Base-by-base conservation (phyloP, 2,113 vertebrate genomes). In the Takifugu flavidus region DNA sequence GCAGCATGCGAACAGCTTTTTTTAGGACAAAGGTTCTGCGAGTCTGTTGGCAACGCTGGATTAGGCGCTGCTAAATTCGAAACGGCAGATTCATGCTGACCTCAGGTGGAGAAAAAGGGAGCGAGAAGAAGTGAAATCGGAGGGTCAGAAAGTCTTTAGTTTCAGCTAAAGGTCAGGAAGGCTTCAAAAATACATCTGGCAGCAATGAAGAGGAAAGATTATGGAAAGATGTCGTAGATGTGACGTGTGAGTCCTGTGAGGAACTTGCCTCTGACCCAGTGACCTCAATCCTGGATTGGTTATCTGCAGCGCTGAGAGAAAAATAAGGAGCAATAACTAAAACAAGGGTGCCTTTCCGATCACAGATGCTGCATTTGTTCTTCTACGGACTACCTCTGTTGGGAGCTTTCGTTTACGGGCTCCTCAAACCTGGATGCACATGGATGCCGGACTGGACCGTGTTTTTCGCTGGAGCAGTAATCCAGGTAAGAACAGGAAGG, bases 361-460 rank as follows among this genome's bases (percentile, higher is more conserved):
- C 51, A 10, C 68, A 97, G 96, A 96, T 97, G 94, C 82, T 98
- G 84, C 75, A 93, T 55, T 82, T 88, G 42, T 67, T 95, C 62
- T 96, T 96, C 86, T 96, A 96, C 2, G 67, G 78, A 5, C 86
- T 96, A 20, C 95, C 95, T 2, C 88, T 95, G 82, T 72, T 92
- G 42, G 83, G 89, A 44, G 82, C 93, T 4, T 91, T 89, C 63
- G 44, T 82, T 54, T 95, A 93, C 0, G 95, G 89, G 6, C 92
- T 98, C 75, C 62, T 91, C 4, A 77, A 78, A 53, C 94, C 94
- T 0, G 94, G 93, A 6, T 95, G 94, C 75, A 87, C 88, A 8
- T 97, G 95, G 94, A 89, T 97, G 90, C 88, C 92, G 0, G 95
- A 95, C 82, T 93, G 91, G 91, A 91, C 92, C 5, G 31, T 95